Evolutionary conservation across 2,113 vertebrate genomes (phyloP), one percentile per base, ranked within the genome.

Genomic region (Epinephelus cyanopodus): DNA sequence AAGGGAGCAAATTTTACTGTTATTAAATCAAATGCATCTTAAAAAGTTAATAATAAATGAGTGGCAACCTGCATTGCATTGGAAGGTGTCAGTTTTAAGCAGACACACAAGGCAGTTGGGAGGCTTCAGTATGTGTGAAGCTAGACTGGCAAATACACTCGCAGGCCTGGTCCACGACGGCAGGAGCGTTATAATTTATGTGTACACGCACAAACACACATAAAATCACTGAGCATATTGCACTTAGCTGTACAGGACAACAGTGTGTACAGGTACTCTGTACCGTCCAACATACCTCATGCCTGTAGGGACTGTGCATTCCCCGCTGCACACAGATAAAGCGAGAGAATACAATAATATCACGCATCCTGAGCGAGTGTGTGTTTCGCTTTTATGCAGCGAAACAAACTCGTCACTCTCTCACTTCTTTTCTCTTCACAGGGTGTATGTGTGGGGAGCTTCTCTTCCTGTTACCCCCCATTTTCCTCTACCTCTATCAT

Each of bases 191-290:
- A 13, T 58, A 45, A 61, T 18, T 54, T 65, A 52, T 47, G 69
- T 84, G 83, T 29, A 45, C 42, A 33, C 39, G 60, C 70, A 53
- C 39, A 69, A 37, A 21, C 10, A 56, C 29, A 53, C 29, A 77
- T 42, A 47, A 82, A 84, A 61, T 13, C 67, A 78, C 50, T 74
- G 70, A 86, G 76, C 63, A 84, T 90, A 93, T 93, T 94, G 92
- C 92, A 93, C 90, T 89, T 85, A 27, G 60, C 80, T 66, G 81
- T 65, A 76, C 83, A 81, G 23, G 18, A 87, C 23, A 29, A 68
- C 23, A 75, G 50, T 57, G 54, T 72, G 54, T 72, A 74, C 68
- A 77, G 64, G 66, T 47, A 52, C 48, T 57, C 17, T 3, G 56
- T 81, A 76, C 62, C 78, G 73, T 69, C 37, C 39, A 25, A 27